Evolutionary conservation across 2,888 invertebrate genomes (phyloP), one percentile per base, ranked within the genome.

Genomic region (Temnothorax unifasciatus): DNA sequence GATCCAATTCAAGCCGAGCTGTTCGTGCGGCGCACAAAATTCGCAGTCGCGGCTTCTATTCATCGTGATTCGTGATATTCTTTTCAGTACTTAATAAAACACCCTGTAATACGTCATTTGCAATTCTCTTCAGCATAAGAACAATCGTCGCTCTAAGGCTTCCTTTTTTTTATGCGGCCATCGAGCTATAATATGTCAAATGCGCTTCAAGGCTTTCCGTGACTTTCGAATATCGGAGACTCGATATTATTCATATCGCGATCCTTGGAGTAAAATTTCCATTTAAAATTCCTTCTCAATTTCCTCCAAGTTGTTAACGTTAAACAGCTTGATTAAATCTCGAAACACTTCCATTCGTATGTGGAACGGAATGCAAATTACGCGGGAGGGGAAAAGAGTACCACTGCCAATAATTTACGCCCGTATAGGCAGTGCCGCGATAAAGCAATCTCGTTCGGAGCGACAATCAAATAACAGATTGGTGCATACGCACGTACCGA

Each of bases 371-470:
- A 44, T 44, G 68, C 44, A 68, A 54, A 77, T 77, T 44, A 69
- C 54, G 54, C 68, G 54, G 41, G 59, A 25, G 15, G 44, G 44
- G 15, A 47, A 8, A 59, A 44, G 59, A 59, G 25, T n/a, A 44
- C 1, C n/a, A 38, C 13, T 9, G 41, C 29, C 38, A 25, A 41
- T 44, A 54, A 76, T 52, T 77, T 38, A n/a, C 68, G 21, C 44
- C 47, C 47, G 75, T 47, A 21, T 21, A 18, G 59, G 61, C 61
- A 21, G 18, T 3, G 44, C 18, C 21, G 5, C 47, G 50, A 13
- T 44, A 69, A 15, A 69, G 69, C 77, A 59, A 79, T 71, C 79
- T 59, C 68, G 77, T 47, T 47, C 59, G 73, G 18, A 25, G n/a
- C 59, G 59, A 71, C 57, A 73, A 81, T 81, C 73, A 47, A 69